Evolutionary conservation across 2,797 vertebrate genomes (phyloP).

Genomic region (Notoglanidium macrostoma): DNA sequence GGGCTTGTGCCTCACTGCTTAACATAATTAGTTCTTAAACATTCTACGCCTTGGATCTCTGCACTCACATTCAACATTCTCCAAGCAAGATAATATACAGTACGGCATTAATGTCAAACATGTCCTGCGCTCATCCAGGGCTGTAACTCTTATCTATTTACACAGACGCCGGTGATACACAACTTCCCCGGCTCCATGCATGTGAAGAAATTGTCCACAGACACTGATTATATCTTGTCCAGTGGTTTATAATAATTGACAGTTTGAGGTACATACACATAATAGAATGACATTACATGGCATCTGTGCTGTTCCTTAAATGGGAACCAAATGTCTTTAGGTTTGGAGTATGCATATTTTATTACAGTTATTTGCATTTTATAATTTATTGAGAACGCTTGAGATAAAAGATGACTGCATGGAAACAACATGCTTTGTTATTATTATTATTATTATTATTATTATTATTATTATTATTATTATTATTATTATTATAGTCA

Average conservation of each 20-base stretch:
- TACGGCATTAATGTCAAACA: conserved; percentile 80
- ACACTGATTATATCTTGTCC: conserved; percentile 20
- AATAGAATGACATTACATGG: no score
- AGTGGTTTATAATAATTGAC: conserved; percentile 22
- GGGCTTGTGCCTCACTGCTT: conserved; percentile 79
- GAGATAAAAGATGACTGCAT: not conserved
- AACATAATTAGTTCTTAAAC: conserved; percentile 82
- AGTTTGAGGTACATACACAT: conserved; percentile 9
- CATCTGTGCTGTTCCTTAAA: not conserved
- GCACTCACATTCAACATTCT: conserved; percentile 74
- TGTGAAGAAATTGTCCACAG: conserved; percentile 35
- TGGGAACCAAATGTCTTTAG: not conserved
- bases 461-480: no score
- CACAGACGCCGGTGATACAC: conserved; percentile 70
- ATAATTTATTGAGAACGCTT: not conserved
- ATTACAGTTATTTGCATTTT: not conserved
- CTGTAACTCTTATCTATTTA: conserved; percentile 77
- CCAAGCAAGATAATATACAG: conserved; percentile 78
- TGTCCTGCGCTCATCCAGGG: conserved; percentile 72
- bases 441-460: not conserved
- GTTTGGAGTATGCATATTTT: not conserved
- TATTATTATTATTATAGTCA: no score
- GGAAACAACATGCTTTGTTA: not conserved
- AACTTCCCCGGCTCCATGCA: not conserved
- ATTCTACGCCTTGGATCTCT: conserved; percentile 77